These are phyloP conservation scores for Discoglossus pictus DNA, from an alignment of 2,797 vertebrate genomes.

Conservation along the genomic window DNA sequence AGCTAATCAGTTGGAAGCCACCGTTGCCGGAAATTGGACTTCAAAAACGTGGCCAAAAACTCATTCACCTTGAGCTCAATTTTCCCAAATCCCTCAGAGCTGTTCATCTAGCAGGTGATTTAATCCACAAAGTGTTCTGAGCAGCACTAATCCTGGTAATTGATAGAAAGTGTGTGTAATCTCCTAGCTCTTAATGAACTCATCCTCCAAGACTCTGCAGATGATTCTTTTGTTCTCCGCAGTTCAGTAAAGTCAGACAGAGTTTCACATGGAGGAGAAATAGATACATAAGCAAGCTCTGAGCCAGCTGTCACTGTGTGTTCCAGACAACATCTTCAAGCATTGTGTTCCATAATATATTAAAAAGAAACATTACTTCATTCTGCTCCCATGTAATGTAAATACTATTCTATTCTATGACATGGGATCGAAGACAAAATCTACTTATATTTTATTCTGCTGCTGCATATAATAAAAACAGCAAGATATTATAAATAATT, in stretches of 20 bases:
- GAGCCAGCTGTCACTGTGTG: not conserved
- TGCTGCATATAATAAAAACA: not conserved
- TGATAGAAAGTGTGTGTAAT: slow-evolving; percentile 39
- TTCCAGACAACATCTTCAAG: not conserved
- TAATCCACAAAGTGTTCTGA: slow-evolving; percentile 42
- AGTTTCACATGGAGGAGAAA: not conserved
- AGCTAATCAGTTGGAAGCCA: no score
- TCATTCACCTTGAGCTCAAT: slow-evolving; percentile 20
- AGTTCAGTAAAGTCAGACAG: not conserved
- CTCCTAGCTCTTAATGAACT: slow-evolving; percentile 21
- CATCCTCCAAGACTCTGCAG: slow-evolving; percentile 3
- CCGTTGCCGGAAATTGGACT: no score
- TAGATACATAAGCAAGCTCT: not conserved
- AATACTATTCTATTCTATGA: slow-evolving; percentile 10
- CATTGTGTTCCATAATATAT: not conserved
- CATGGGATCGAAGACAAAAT: not conserved
- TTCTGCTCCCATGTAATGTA: not conserved
- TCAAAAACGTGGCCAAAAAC: no score
- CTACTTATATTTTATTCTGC: slow-evolving; percentile 11
- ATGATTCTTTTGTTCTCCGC: slow-evolving; percentile 13
- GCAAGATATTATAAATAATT: no score
- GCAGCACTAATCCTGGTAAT: slow-evolving; percentile 39
- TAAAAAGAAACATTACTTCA: not conserved
- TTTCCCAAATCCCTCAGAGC: slow-evolving; percentile 4
- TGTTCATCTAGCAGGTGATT: slow-evolving; percentile 14